Base-by-base conservation (phyloP, 1,140 invertebrate species). In the Leptopilina boulardi region DNA sequence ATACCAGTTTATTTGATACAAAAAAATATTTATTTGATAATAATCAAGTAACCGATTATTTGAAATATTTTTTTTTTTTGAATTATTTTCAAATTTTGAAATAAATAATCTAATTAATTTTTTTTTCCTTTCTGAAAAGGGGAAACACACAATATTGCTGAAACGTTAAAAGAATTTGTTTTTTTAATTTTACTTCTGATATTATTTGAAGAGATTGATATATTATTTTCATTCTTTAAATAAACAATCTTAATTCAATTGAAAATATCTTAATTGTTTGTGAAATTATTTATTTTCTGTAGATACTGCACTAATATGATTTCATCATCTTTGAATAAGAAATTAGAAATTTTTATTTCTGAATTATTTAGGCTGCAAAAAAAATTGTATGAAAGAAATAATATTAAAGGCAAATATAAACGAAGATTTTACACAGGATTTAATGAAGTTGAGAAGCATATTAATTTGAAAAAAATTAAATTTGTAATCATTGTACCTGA, bases 221-320 rank as follows among this genome's bases (percentile, higher is more conserved):
- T n/a, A n/a, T n/a, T n/a, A n/a, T n/a, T n/a, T n/a, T n/a, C n/a
- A n/a, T n/a, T n/a, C n/a, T n/a, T n/a, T n/a, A n/a, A n/a, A n/a
- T n/a, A n/a, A n/a, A n/a, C n/a, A n/a, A n/a, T n/a, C n/a, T n/a
- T n/a, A n/a, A n/a, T n/a, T n/a, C n/a, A 44, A 44, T 15, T 15
- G 1, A 13, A 44, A 44, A 44, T 44, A 44, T 44, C 15, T 56
- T 4, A 30, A 18, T 18, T 18, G 4, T 76, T 23, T 19, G 13
- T 15, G 26, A 66, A 19, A 76, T 9, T 47, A 15, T 13, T 59
- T 42, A 13, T 51, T 15, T 41, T 82, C 87, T 4, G n/a, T 80
- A 88, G 87, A 84, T 88, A 88, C 73, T 87, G 86, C 75, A 88
- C 82, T 18, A 88, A 88, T 42, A 75, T 78, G 73, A 72, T 85